Evolutionary conservation across 2,113 vertebrate species (phyloP).

Genomic region (Tylochromis polylepis): DNA sequence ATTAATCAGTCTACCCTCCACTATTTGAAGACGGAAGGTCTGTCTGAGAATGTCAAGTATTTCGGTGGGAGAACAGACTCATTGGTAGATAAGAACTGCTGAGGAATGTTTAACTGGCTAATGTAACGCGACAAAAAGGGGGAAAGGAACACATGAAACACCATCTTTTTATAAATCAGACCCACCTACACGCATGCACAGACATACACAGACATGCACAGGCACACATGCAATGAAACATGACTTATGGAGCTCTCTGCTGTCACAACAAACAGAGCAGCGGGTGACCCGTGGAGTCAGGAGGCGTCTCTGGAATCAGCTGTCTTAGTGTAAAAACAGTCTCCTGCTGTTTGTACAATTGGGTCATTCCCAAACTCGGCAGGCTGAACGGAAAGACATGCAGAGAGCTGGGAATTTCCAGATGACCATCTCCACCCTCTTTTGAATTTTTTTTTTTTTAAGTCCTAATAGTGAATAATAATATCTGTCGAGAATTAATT

Average conservation of each 20-base stretch:
- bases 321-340: conserved; percentile 17
- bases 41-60: conserved; percentile 36
- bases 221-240: not conserved
- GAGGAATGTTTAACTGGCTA: not conserved
- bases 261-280: conserved; percentile 47
- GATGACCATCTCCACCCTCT: not conserved
- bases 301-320: conserved; percentile 20
- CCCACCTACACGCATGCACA: not conserved
- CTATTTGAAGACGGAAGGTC: not conserved
- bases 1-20: conserved; percentile 1
- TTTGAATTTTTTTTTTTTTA: not conserved
- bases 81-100: not conserved
- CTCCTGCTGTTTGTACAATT: conserved; percentile 3
- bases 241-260: not conserved
- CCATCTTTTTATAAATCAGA: not conserved
- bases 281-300: not conserved
- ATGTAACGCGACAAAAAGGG: not conserved
- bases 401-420: not conserved
- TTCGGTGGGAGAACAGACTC: not conserved
- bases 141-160: not conserved
- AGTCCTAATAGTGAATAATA: not conserved
- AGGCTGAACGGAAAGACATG: not conserved
- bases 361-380: not conserved
- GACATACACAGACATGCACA: not conserved
- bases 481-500: not conserved